A percentile compares a stretch with the other conserved stretches of the same genome.
These are phyloP conservation scores for Phoxinus dragarum DNA, from an alignment of 2,797 vertebrate species.

Conservation along the genomic window DNA sequence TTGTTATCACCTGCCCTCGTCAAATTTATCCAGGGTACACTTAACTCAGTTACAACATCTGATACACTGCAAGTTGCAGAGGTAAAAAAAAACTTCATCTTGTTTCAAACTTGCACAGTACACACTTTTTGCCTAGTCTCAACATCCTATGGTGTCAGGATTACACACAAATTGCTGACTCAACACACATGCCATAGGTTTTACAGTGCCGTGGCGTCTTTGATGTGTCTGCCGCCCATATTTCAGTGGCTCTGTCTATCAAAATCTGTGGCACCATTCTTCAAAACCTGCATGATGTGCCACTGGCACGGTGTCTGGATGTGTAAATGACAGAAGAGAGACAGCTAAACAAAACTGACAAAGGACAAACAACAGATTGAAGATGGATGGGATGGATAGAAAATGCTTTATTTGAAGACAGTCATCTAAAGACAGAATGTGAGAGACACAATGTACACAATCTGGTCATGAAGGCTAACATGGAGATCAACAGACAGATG, in stretches of 20 bases:
- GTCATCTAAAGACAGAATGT: conserved; percentile 36
- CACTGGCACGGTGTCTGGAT: conserved; percentile 4
- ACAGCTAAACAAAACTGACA: conserved; percentile 43
- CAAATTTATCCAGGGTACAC: background rate
- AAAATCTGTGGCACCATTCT: conserved; percentile 27
- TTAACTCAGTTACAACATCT: conserved; percentile 3
- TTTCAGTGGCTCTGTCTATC: conserved; percentile 47
- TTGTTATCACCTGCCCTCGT: background rate
- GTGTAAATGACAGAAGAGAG: conserved; percentile 27
- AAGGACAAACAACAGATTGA: conserved; percentile 55
- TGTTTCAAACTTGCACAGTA: conserved; percentile 42
- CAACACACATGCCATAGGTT: conserved; percentile 29
- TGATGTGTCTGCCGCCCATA: conserved; percentile 16
- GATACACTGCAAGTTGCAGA: background rate
- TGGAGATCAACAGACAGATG: conserved; percentile 33
- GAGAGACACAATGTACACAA: conserved; percentile 25
- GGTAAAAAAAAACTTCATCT: conserved; percentile 19
- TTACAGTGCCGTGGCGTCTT: conserved; percentile 13
- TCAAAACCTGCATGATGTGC: conserved; percentile 19
- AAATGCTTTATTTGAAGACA: conserved; percentile 57
- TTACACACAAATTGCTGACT: conserved; percentile 39
- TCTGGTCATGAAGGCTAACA: conserved; percentile 20
- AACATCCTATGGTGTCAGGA: conserved; percentile 36
- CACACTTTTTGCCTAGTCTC: conserved; percentile 14
- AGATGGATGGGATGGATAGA: conserved; percentile 38